Percentiles rank a stretch among this genome's conserved stretches.
These are phyloP conservation scores for Patiria miniata DNA, from an alignment of 35 echinoderm and acorn worm genomes.

Conservation along the genomic window DNA sequence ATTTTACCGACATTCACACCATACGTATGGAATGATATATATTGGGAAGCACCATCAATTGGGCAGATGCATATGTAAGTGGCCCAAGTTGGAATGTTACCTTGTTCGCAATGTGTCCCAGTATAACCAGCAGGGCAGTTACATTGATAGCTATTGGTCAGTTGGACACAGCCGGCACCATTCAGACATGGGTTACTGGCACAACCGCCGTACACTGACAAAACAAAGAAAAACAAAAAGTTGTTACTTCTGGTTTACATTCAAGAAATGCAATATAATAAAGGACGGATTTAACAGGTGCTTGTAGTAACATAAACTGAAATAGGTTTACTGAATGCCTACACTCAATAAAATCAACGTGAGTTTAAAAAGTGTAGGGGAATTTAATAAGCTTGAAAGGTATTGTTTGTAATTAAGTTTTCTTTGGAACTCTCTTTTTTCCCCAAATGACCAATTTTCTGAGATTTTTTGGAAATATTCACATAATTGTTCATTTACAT, in stretches of 20 bases:
- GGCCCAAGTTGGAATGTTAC: background rate
- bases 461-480: no score
- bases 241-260: slow-evolving; percentile 16
- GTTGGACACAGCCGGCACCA: slow-evolving; percentile 30
- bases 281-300: background rate
- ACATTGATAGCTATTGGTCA: background rate
- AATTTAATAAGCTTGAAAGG: no score
- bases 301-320: background rate
- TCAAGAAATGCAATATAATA: background rate
- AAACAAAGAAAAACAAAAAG: slow-evolving; percentile 34
- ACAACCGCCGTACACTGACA: slow-evolving; percentile 40
- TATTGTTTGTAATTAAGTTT: no score
- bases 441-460: no score
- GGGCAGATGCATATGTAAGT: background rate
- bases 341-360: background rate
- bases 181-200: slow-evolving; percentile 49
- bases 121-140: background rate
- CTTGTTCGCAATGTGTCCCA: background rate
- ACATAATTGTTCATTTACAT: no score
- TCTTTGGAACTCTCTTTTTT: no score
- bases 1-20: no score
- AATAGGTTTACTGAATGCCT: background rate
- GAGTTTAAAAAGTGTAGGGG: background rate
- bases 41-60: background rate
- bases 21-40: background rate